Conservation (phyloP, 2,888 invertebrate species). For the Meiosimyza platycephala region DNA sequence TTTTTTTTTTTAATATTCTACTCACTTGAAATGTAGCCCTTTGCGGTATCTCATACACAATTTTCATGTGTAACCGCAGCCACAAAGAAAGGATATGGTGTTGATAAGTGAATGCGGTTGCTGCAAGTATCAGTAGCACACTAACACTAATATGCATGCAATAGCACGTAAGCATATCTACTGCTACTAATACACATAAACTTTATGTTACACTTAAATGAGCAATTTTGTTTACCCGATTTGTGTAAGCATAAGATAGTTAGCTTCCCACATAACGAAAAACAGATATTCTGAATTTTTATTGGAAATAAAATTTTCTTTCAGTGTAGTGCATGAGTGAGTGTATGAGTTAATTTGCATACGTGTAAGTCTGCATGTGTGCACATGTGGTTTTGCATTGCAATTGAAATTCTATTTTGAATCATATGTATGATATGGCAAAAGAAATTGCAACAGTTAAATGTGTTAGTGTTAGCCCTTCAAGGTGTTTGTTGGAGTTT, state of each 20-base stretch:
- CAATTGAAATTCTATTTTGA: constrained; percentile 34
- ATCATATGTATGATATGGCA: constrained; percentile 12
- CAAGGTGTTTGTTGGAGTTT: background rate
- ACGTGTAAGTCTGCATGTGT: background rate
- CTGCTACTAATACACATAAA: no score
- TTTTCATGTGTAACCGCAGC: background rate
- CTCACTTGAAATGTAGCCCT: background rate
- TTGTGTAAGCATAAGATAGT: no score
- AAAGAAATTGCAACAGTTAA: constrained; percentile 15
- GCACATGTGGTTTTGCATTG: background rate
- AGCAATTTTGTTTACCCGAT: no score
- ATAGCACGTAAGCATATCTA: background rate
- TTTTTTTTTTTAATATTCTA: no score
- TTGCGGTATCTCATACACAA: constrained; percentile 18
- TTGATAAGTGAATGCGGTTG: constrained; percentile 33
- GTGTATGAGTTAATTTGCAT: no score
- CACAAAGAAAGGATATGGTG: constrained; percentile 21
- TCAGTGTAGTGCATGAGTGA: no score
- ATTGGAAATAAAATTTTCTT: no score
- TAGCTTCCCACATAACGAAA: no score
- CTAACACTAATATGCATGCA: background rate
- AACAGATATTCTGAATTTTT: no score
- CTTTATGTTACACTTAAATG: no score
- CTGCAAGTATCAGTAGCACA: constrained; percentile 14
- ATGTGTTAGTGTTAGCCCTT: background rate